Evolutionary conservation across 1,140 invertebrate species (phyloP), one percentile per base, ranked within the genome.

Genomic region (Uloborus diversus): DNA sequence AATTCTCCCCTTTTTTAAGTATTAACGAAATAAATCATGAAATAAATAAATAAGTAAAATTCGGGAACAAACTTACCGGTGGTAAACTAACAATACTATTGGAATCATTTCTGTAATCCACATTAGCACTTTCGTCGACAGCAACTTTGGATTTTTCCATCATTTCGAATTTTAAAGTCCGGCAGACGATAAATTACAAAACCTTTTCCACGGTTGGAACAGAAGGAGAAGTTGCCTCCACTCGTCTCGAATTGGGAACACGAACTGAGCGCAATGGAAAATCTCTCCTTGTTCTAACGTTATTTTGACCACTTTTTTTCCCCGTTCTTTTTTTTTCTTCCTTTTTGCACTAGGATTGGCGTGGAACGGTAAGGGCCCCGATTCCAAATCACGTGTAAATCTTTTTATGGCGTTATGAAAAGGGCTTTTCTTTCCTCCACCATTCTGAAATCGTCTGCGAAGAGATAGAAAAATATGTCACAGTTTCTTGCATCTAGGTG

Each of bases 101-200:
- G 1, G 75, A 30, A 20, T 66, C 75, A 64, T 76, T 65, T 42
- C 75, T 66, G 62, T 78, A 78, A 78, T 65, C 64, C 62, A 65
- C 75, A 57, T 51, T 78, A 0, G 75, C 32, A 30, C 47, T 66
- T 11, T 78, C 75, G 17, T 78, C 75, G 2, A 78, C 75, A 17
- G 75, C 75, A 14, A 78, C 75, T 66, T 78, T 78, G 13, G 75
- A 66, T 56, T 78, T 78, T 13, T 78, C 75, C 75, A 78, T 78
- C 32, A 65, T 64, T 23, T 53, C 20, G 1, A 7, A 20, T 14
- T n/a, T 14, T 17, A 20, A 7, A 20, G 30, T 71, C 35, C 20
- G 4, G 23, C 1, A 7, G 7, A 35, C 17, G 5, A 14, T 47
- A 73, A 28, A 11, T 25, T 56, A 53, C 37, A 23, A 35, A 56